Evolutionary conservation across 2,113 vertebrate genomes (phyloP).

Genomic region (Poecile atricapillus): DNA sequence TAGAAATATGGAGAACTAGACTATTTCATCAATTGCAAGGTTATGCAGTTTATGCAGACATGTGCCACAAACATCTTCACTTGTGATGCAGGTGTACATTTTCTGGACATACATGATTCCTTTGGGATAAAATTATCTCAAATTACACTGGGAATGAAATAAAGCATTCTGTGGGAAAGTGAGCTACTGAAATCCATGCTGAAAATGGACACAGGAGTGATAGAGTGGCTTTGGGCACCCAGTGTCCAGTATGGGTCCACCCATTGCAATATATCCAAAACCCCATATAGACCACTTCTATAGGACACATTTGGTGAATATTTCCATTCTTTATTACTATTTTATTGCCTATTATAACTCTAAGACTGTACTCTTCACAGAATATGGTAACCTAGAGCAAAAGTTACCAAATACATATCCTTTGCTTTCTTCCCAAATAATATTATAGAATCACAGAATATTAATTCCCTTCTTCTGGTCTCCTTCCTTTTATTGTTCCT

Average conservation of each 20-base stretch:
- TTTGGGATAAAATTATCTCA: background rate
- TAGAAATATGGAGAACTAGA: background rate
- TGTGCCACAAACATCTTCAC: rapidly evolving
- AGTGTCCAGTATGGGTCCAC: background rate
- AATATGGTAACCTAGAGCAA: background rate
- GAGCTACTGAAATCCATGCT: background rate
- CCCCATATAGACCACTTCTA: background rate
- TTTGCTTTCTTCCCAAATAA: background rate
- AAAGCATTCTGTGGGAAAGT: background rate
- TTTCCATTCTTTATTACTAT: background rate
- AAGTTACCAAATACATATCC: background rate
- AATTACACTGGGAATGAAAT: background rate
- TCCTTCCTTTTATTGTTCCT: background rate
- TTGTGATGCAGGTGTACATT: background rate
- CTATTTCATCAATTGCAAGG: background rate
- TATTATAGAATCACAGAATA: background rate
- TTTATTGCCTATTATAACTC: background rate
- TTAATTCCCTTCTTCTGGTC: background rate
- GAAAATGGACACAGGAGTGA: background rate
- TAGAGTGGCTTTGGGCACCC: no score
- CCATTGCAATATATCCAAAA: no score
- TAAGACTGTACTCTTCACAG: background rate
- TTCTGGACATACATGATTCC: background rate
- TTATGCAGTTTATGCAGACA: background rate
- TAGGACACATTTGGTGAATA: background rate